Evolutionary conservation across 1,140 invertebrate species (phyloP).

Genomic region (Plectus sambesii): DNA sequence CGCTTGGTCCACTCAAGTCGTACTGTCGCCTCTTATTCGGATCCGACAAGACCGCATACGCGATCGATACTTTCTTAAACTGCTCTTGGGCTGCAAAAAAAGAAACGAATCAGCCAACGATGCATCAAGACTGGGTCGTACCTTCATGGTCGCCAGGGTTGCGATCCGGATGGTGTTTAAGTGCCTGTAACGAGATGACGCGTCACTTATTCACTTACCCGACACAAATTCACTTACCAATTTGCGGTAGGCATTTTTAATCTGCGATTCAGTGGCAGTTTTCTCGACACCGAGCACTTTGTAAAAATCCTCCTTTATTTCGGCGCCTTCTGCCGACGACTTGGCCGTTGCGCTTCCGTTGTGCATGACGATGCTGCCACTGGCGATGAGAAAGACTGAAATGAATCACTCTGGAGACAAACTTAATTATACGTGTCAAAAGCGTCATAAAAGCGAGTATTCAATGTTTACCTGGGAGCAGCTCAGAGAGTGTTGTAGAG

Average conservation of each 20-base stretch:
- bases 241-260: conserved; percentile 81
- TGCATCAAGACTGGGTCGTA: conserved; percentile 6
- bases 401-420: too few species aligned
- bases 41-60: conserved; percentile 44
- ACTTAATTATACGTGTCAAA: too few species aligned
- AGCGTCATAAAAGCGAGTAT: too few species aligned
- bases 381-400: too few species aligned
- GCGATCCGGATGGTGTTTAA: conserved; percentile 40
- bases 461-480: too few species aligned
- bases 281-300: conserved; percentile 66
- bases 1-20: conserved; percentile 36
- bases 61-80: conserved; percentile 42
- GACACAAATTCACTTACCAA: conserved; percentile 60
- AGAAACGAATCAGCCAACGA: conserved; percentile 5
- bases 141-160: conserved; percentile 39
- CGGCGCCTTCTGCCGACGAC: too few species aligned
- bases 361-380: too few species aligned
- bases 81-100: conserved; percentile 37
- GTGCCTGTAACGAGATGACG: not conserved
- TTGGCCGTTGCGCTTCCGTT: not conserved
- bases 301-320: conserved; percentile 53
- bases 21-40: conserved; percentile 44
- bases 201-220: not conserved
- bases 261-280: conserved; percentile 63
- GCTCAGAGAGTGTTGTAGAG: too few species aligned